Evolutionary conservation across 1,140 invertebrate species (phyloP), one percentile per base, ranked within the genome.

Genomic region (Listronotus bonariensis): DNA sequence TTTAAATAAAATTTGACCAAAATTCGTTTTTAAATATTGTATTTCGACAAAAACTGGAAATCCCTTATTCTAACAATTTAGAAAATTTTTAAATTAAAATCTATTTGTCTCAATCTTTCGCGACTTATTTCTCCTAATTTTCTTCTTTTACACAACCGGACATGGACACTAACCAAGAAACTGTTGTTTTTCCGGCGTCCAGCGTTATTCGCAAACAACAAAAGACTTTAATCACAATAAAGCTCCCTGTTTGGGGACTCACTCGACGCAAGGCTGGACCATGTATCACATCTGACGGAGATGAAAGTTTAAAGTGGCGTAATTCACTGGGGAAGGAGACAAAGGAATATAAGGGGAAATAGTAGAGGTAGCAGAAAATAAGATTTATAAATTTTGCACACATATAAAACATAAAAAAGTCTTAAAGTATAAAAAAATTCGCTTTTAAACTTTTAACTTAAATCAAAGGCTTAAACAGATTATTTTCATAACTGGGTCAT

Each of bases 261-360:
- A 49, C 17, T n/a, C 17, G 57, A 59, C 57, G 57, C 38, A 32
- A 49, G 34, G 55, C 55, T 31, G 55, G 55, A 57, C 55, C 41
- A 49, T 59, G 57, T 59, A 59, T 59, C 57, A 59, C 41, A 59
- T 59, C 42, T 59, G 15, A 46, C 43, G 34, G 11, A 45, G 42
- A 59, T 59, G 57, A 59, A 59, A 59, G 43, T 59, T 59, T 59
- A 59, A 59, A 59, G 18, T 59, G 43, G 57, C 17, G 57, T 59
- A 49, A 59, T 59, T 49, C 57, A 18, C 54, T 45, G 9, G 54
- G 40, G 52, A 41, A 38, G 18, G 20, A 17, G 34, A 54, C 18
- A 38, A 36, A 54, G 52, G 36, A 41, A 54, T 11, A 26, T 26
- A 26, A 26, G 20, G 20, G 20, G 20, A 26, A 26, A 26, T 26